Evolutionary conservation across 2,797 vertebrate genomes (phyloP).

Genomic region (Esox lucius): DNA sequence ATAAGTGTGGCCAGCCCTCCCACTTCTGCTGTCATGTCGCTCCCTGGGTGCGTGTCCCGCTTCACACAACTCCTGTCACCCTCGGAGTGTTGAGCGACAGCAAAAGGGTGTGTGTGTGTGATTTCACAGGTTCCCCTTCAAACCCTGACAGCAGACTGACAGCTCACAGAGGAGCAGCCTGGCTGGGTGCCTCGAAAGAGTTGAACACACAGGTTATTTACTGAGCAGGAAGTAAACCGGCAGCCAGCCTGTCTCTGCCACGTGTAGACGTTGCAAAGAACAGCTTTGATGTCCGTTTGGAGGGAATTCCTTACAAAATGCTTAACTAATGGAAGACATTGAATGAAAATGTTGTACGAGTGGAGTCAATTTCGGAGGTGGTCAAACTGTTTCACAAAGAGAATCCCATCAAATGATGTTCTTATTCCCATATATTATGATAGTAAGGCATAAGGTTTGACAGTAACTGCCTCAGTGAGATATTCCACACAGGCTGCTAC

Average conservation of each 20-base stretch:
- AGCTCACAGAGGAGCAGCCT: conserved; percentile 47
- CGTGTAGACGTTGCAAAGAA: conserved; percentile 30
- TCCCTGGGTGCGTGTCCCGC: conserved; percentile 38
- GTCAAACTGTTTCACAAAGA: no score
- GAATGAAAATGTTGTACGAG: background rate
- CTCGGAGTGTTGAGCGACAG: conserved; percentile 59
- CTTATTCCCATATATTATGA: background rate
- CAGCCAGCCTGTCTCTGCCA: conserved; percentile 22
- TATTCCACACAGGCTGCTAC: background rate
- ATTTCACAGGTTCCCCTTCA: conserved; percentile 64
- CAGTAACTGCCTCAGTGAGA: background rate
- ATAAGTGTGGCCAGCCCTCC: conserved; percentile 31
- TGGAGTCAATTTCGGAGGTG: background rate
- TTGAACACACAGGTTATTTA: conserved; percentile 63
- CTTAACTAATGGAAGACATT: background rate
- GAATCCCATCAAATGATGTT: background rate
- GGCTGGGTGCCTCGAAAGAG: conserved; percentile 54
- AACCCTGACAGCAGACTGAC: conserved; percentile 66
- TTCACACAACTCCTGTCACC: conserved; percentile 30
- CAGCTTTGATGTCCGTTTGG: conserved; percentile 32
- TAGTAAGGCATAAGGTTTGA: background rate
- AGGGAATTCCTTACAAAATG: background rate
- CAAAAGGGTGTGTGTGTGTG: conserved; percentile 52
- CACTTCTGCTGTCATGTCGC: background rate
- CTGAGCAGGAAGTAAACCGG: conserved; percentile 44